Evolutionary conservation across 2,113 vertebrate species (phyloP).

Genomic region (Alligator mississippiensis): DNA sequence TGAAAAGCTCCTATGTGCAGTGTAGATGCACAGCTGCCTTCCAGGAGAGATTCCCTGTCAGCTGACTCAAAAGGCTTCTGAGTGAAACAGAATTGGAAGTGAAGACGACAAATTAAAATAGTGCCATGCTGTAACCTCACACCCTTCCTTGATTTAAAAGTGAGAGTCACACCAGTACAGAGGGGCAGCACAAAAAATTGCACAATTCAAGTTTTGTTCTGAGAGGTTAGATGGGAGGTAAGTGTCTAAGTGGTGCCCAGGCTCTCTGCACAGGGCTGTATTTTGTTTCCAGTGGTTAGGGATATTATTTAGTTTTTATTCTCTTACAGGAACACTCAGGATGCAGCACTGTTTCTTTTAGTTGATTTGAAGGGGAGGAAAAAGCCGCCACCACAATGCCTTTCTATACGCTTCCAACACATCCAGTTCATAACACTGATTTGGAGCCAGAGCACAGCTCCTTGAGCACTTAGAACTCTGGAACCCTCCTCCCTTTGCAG

Average conservation of each 20-base stretch:
- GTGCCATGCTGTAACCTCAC: not conserved
- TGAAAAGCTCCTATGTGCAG: not conserved
- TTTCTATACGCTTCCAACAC: not conserved
- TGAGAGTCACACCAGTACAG: not conserved
- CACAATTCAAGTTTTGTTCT: not conserved
- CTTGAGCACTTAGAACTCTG: not conserved
- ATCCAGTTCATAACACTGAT: not conserved
- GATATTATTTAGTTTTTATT: not conserved
- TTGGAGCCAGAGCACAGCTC: not conserved
- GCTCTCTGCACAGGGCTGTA: not conserved
- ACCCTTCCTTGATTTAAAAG: not conserved
- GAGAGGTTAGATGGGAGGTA: not conserved
- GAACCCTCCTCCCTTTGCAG: not conserved
- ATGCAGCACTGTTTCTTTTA: not conserved
- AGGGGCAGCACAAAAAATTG: not conserved
- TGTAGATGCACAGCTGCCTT: not conserved
- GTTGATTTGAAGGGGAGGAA: not conserved
- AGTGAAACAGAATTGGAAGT: constrained; percentile 39
- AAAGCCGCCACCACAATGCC: not conserved
- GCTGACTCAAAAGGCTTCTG: constrained; percentile 62
- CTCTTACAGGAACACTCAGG: not conserved
- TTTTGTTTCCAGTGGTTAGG: not conserved
- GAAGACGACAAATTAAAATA: constrained; percentile 20
- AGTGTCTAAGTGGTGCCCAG: not conserved
- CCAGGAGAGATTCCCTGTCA: constrained; percentile 16